Conservation (phyloP, 1,140 invertebrate species). For the Pteromalus puparum region DNA sequence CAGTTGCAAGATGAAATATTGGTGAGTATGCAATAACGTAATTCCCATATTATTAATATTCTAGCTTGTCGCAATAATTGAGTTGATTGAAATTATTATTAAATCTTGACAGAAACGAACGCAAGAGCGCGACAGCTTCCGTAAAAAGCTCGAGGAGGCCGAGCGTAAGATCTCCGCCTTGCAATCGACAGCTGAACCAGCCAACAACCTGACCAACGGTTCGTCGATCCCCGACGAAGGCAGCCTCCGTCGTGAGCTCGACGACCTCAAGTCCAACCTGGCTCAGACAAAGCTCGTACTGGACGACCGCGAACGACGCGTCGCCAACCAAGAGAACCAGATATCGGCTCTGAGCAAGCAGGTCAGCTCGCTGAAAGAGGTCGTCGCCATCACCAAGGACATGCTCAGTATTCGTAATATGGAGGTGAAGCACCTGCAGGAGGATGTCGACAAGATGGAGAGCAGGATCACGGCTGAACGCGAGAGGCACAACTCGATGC, state of each 20-base stretch:
- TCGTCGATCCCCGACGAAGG: slow-evolving; percentile 55
- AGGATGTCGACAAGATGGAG: slow-evolving; percentile 83
- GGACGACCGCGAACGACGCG: slow-evolving; percentile 60
- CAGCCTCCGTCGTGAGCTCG: slow-evolving; percentile 59
- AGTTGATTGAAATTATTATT: background rate
- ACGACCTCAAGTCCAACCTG: slow-evolving; percentile 64
- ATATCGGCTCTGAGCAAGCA: slow-evolving; percentile 83
- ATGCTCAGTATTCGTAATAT: slow-evolving; percentile 84
- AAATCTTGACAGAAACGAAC: slow-evolving; percentile 57
- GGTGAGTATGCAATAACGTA: slow-evolving; percentile 5
- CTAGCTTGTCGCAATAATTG: background rate
- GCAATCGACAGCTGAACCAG: slow-evolving; percentile 51
- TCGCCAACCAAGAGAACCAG: slow-evolving; percentile 82
- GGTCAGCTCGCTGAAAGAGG: slow-evolving; percentile 84
- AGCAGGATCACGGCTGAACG: slow-evolving; percentile 81
- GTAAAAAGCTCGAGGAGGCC: slow-evolving; percentile 60
- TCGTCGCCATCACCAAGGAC: slow-evolving; percentile 85
- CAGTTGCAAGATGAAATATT: slow-evolving; percentile 24
- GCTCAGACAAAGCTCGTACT: slow-evolving; percentile 63
- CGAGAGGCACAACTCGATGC: slow-evolving; percentile 80
- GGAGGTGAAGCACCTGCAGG: slow-evolving; percentile 82
- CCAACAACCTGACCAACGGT: slow-evolving; percentile 45
- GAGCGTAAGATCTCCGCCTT: slow-evolving; percentile 62
- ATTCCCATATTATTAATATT: background rate
- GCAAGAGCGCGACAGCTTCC: slow-evolving; percentile 64